These are phyloP conservation scores for Glomeris maerens DNA, from an alignment of 1,140 invertebrate genomes.

Conservation along the genomic window DNA sequence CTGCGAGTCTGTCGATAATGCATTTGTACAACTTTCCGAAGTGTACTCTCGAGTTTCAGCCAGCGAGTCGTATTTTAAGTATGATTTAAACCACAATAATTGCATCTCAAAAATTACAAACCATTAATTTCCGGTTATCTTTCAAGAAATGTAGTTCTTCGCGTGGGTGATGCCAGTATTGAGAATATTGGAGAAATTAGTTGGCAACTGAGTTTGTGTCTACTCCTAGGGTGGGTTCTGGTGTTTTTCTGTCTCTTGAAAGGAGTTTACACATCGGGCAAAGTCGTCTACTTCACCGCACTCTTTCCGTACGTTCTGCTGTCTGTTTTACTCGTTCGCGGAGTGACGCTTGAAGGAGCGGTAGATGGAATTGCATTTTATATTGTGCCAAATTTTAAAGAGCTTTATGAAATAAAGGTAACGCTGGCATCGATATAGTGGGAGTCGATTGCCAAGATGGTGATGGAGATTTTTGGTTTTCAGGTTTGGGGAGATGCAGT, in stretches of 20 bases:
- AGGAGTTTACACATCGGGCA: slow-evolving; percentile 44
- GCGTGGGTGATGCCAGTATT: slow-evolving; percentile 33
- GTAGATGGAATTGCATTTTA: slow-evolving; percentile 63
- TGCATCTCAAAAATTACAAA: no score
- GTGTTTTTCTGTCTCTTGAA: slow-evolving; percentile 90
- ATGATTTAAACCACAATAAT: no score
- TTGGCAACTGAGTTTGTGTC: slow-evolving; percentile 71
- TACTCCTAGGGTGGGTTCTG: slow-evolving; percentile 72
- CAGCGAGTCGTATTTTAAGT: no score
- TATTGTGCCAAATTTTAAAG: slow-evolving; percentile 68
- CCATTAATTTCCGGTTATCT: no score
- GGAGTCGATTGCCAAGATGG: no score
- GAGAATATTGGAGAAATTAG: slow-evolving; percentile 62
- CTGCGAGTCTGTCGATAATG: no score
- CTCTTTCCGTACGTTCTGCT: slow-evolving; percentile 69
- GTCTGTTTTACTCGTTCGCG: slow-evolving; percentile 59
- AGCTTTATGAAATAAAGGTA: slow-evolving; percentile 65
- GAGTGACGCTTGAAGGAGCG: slow-evolving; percentile 65
- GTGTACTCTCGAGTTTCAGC: no score
- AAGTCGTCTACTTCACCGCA: slow-evolving; percentile 71
- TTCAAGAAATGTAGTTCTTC: no score
- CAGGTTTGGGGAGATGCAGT: slow-evolving; percentile 53
- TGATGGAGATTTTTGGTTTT: slow-evolving; percentile 3
- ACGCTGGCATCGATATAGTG: no score
- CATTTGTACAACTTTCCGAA: no score